Base-by-base conservation (phyloP, 30 jellyfish, hydroid and myxozoan genomes). In the Catostylus mosaicus region DNA sequence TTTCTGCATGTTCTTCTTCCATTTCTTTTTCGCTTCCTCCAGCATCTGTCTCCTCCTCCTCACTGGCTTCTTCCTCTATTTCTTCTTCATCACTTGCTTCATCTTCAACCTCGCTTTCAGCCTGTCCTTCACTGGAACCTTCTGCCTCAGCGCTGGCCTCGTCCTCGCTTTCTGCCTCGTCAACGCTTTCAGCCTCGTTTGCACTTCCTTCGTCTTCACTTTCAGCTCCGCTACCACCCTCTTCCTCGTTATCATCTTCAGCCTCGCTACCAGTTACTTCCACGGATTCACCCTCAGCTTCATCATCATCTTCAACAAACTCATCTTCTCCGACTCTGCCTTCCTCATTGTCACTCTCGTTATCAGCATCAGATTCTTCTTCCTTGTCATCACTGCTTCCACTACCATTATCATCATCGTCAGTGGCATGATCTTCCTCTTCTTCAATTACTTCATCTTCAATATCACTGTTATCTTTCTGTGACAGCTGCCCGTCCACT, bases 31-130 rank as follows among this genome's bases (percentile, higher is more conserved):
- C 83, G 16, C 64, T 59, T 35, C 11, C 46, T 47, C 12, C 84
- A 9, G 52, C 51, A 56, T 83, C 61, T 56, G 71, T 62, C 74
- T 38, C 80, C 26, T 16, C 72, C 65, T 51, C 84, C 1, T 37
- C 27, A 38, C 26, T 40, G 1, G 16, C 69, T 60, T 36, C 78
- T n/a, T 32, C 62, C 75, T 48, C 75, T 22, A 6, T 46, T 10
- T 76, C 78, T 30, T 57, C 88, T 35, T 57, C 88, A 3, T 11
- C 52, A 32, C 57, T 32, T 1, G 24, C 67, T 18, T 33, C 73
- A 10, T 1, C 75, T 27, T 76, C 88, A 23, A 18, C 65, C 23
- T 38, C 75, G 31, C 29, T 52, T 51, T 20, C 78, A 36, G 37
- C 68, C 1, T 16, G 78, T 0, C 6, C 88, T 19, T 24, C 68